Base-by-base conservation (phyloP, 1,140 invertebrate species). In the Antheraea pernyi region DNA sequence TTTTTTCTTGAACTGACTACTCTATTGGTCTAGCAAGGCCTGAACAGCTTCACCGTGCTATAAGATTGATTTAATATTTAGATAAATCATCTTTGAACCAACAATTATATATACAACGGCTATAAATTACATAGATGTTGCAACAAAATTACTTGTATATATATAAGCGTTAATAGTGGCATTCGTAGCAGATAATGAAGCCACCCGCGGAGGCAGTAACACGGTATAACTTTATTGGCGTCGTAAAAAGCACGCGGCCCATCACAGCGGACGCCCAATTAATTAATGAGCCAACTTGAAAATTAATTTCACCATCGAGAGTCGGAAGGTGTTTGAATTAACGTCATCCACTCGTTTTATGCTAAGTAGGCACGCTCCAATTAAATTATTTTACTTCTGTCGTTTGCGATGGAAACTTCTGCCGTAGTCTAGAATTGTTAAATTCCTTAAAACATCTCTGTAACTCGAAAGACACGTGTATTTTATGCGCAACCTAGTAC, bases 261-360 rank as follows among this genome's bases (percentile, higher is more conserved):
- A 66, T 77, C 75, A 59, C 74, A 73, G 77, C 75, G 77, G 77
- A 82, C 72, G 80, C 77, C 46, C 87, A 85, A 88, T 89, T 86
- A 88, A 88, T 86, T 89, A 88, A 89, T 85, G 85, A 86, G 81
- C 80, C 79, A 81, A 85, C 78, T 89, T 77, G 68, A 79, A 82
- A 86, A 86, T 83, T 72, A 87, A 86, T 87, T 86, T 13, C 80
- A 58, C 82, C 78, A 79, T 79, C 67, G 81, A 77, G 84, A 82
- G 72, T 72, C 69, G 71, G 37, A 72, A 86, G 84, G 80, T 86
- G 82, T 83, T 80, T 76, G 70, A 70, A 82, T 79, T 81, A 81
- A 80, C 80, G 81, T 76, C 78, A 72, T 71, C 80, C 79, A 76
- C 80, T 68, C 72, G 76, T 81, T 85, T 82, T 79, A 53, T 53